phyloP scores from a whole-genome alignment of 2,888 invertebrate genomes.

The Yponomeuta plumbellus region DNA sequence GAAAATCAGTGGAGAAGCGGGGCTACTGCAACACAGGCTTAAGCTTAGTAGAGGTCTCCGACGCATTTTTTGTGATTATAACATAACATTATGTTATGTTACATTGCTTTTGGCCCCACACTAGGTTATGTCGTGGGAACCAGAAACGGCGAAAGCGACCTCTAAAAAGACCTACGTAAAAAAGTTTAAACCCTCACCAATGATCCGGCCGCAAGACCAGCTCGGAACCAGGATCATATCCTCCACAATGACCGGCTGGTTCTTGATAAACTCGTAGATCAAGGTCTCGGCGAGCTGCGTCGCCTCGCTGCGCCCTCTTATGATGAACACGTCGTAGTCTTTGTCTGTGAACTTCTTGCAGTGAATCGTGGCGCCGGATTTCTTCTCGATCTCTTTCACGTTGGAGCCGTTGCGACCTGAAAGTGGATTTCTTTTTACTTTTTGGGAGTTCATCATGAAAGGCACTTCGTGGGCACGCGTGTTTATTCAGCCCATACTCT shows the following conservation, averaged over 20 bases:
- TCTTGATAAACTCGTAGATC: slow-evolving; percentile 81
- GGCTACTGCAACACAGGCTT: too few species aligned
- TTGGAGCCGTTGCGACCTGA: slow-evolving; percentile 83
- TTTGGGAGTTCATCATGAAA: too few species aligned
- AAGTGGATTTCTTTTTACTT: not conserved
- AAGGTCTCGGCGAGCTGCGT: slow-evolving; percentile 82
- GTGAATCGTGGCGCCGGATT: slow-evolving; percentile 79
- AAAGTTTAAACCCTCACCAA: slow-evolving; percentile 60
- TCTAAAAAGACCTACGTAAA: too few species aligned
- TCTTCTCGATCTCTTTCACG: slow-evolving; percentile 84
- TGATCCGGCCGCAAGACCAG: slow-evolving; percentile 82
- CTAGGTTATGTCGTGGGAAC: too few species aligned
- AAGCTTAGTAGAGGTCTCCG: too few species aligned
- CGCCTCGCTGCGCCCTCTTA: slow-evolving; percentile 81
- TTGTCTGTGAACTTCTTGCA: slow-evolving; percentile 73
- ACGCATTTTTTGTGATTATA: too few species aligned
- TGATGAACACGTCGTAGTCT: slow-evolving; percentile 80
- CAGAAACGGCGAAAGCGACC: too few species aligned
- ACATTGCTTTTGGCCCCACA: too few species aligned
- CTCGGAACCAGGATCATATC: slow-evolving; percentile 81
- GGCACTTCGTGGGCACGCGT: too few species aligned
- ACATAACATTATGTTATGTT: too few species aligned
- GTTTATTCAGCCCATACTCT: too few species aligned
- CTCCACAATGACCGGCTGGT: slow-evolving; percentile 82
- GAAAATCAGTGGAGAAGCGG: too few species aligned